These are phyloP conservation scores for Schizaphis graminum DNA, from an alignment of 2,888 invertebrate species.

Conservation along the genomic window DNA sequence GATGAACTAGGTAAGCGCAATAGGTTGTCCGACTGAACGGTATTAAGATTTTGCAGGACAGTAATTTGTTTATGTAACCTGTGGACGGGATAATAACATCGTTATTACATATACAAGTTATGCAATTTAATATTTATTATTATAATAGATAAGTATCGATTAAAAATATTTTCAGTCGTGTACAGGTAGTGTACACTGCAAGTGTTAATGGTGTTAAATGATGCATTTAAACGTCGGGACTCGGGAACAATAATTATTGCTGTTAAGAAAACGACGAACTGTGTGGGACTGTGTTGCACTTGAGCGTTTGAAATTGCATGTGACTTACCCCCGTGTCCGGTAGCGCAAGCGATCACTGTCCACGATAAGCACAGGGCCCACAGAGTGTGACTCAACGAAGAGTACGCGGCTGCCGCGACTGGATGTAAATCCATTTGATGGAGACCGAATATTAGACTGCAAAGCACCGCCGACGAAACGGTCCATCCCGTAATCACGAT, in stretches of 20 bases:
- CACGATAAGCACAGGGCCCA: constrained; percentile 87
- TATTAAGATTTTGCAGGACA: constrained; percentile 83
- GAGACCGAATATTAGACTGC: constrained; percentile 84
- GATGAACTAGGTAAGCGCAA: constrained; percentile 88
- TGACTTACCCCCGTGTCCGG: constrained; percentile 82
- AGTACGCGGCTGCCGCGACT: constrained; percentile 82
- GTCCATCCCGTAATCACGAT: constrained; percentile 81
- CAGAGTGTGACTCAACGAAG: constrained; percentile 85
- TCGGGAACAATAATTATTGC: background rate
- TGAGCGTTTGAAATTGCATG: background rate
- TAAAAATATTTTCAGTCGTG: background rate
- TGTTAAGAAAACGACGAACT: background rate
- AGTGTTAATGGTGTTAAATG: background rate
- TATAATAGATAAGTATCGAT: too few species aligned
- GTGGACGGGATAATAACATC: constrained; percentile 66
- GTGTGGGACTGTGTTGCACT: background rate
- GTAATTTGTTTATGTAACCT: constrained; percentile 78
- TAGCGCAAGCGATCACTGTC: constrained; percentile 88
- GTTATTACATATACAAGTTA: background rate
- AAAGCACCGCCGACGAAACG: constrained; percentile 77
- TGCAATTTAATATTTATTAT: too few species aligned
- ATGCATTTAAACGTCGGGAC: background rate
- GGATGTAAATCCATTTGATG: constrained; percentile 81
- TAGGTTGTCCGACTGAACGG: constrained; percentile 90
- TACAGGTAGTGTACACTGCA: background rate